Evolutionary conservation across 2,113 vertebrate genomes (phyloP), one percentile per base, ranked within the genome.

Genomic region (Istiophorus platypterus): DNA sequence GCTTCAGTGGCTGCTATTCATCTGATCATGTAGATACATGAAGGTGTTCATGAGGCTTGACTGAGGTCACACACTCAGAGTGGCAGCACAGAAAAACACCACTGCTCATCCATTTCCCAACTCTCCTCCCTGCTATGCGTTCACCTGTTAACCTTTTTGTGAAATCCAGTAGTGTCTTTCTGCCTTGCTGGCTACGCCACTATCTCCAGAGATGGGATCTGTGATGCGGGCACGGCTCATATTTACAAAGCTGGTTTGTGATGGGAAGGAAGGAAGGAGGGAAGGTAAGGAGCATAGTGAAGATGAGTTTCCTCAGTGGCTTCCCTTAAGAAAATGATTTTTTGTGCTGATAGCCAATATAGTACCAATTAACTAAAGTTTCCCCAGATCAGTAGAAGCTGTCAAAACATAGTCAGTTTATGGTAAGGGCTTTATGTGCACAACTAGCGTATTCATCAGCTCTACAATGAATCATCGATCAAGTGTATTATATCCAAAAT

Each of bases 131-230:
- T 79, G 67, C 84, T 76, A 65, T 31, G 58, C 13, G 27, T 61
- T 91, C 86, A 91, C 90, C 93, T 93, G 92, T 91, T 89, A 84
- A 93, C 91, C 91, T 86, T 77, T 90, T 76, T 85, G 74, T 78
- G 86, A 85, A 89, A 90, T 88, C 86, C 85, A 75, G 39, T 82
- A 34, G 79, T 72, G 80, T 57, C 64, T 92, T 87, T 88, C 78
- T 69, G 88, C 82, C 69, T 89, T 76, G 24, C 49, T 80, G 88
- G 31, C 65, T 68, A 31, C 62, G 67, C 79, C 13, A 7, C 74
- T 31, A 65, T 88, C 85, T 84, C 80, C 75, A 0, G 59, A 92
- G 89, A 93, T 91, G 84, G 81, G 80, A 85, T 91, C 82, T 89
- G 49, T 84, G 84, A 92, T 85, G 88, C 85, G 78, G 76, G 63